Base-by-base conservation (phyloP, 2,888 invertebrate genomes). In the Hyposoter didymator region DNA sequence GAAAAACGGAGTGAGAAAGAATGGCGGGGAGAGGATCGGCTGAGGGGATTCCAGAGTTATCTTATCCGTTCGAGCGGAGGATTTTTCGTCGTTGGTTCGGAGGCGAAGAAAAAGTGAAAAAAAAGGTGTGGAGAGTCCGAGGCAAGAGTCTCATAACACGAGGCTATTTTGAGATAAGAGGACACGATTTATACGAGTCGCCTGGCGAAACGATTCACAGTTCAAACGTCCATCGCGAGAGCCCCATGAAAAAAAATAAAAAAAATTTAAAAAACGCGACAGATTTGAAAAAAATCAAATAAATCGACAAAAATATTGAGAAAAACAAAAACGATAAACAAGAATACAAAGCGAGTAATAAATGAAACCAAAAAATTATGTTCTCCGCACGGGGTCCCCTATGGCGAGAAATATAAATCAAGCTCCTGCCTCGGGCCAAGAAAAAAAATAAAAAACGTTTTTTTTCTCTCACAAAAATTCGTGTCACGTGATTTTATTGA, bases 31-130 rank as follows among this genome's bases (percentile, higher is more conserved):
- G 76, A 45, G 70, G 79, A 10, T 59, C 82, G 75, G 86, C 19
- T 79, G 64, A 67, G 85, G 87, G 87, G 89, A 88, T 84, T 90
- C 86, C 88, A 49, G 84, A 84, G 85, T 89, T 91, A 91, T 91
- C 90, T 91, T 91, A 91, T 91, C 91, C 89, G 67, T 74, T 78
- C 76, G 84, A 76, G 84, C 86, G 88, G 86, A 88, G 62, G 64
- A 43, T 49, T 69, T 78, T 64, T 73, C 59, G 35, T 75, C 47
- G 67, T 73, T 80, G 64, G 70, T n/a, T 76, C 64, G 35, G 32
- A n/a, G 28, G 45, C 10, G 3, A 35, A 45, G 32, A 39, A 74
- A 28, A 28, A 66, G 39, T 35, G 7, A 64, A 28, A 59, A 28
- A 59, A 59, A 59, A 59, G 59, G 59, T 59, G 59, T 59, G 59